Base-by-base conservation (phyloP, 2,888 invertebrate genomes). In the Liopterus haemorrhoidalis region DNA sequence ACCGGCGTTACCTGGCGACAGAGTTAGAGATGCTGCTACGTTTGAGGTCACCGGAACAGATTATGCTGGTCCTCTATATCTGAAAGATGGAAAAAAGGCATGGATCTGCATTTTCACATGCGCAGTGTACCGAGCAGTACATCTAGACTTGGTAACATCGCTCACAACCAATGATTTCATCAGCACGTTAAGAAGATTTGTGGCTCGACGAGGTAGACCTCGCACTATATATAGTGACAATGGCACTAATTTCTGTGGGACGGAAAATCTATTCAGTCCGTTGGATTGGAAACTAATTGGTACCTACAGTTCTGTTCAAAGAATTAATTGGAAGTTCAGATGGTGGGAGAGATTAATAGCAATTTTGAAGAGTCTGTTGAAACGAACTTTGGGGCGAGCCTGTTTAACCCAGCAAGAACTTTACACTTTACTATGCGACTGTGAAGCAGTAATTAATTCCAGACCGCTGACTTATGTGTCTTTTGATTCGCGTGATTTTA, bases 291-390 rank as follows among this genome's bases (percentile, higher is more conserved):
- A 50, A 1, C 28, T 20, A 2, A 54, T 59, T 15, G 5, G 20
- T n/a, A 37, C 43, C 2, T 43, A 51, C 19, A 53, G 37, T 16
- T 22, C 47, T 8, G 21, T 33, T 12, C 21, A 47, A 32, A 15
- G 44, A 20, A 56, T 59, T 11, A 22, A 28, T 18, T 57, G 57
- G 58, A 48, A 48, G 4, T 67, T 66, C 47, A 67, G 69, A 21
- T 62, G 59, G 51, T 69, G 62, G 56, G 64, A 68, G 52, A 51
- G 65, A 5, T 42, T 67, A 9, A 52, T 66, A 4, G 53, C 59
- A n/a, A 36, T 59, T 5, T 31, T 65, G 1, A 69, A 69, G 50
- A 39, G 47, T 12, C 42, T 63, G n/a, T 39, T 68, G 9, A 47
- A 57, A 11, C 53, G 56, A 41, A 50, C 58, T 5, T 45, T 67